phyloP scores from a whole-genome alignment of 2,888 invertebrate species.

The Mimumesa dahlbomi region DNA sequence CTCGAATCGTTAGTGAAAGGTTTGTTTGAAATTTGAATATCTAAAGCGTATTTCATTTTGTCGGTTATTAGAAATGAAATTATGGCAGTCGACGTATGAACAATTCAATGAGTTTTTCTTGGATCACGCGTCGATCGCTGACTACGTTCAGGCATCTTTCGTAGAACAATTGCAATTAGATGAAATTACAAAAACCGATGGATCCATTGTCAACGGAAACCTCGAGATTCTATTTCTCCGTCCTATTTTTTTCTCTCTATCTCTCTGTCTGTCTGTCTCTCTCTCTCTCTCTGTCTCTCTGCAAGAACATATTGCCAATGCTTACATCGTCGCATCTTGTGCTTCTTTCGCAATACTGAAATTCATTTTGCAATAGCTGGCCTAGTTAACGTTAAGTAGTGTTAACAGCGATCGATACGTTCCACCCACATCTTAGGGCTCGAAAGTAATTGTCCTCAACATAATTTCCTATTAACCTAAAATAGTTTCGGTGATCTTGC shows the following conservation, averaged over 20 bases:
- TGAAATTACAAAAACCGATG: too few relatives aligned
- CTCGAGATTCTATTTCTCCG: not conserved
- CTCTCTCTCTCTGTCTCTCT: too few relatives aligned
- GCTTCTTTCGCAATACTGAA: conserved; percentile 48
- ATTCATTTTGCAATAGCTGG: conserved; percentile 50
- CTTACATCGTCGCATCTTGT: conserved; percentile 45
- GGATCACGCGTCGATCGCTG: conserved; percentile 58
- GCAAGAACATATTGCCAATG: conserved; percentile 42
- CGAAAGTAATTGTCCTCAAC: conserved; percentile 27
- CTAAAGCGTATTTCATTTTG: too few relatives aligned
- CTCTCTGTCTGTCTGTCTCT: too few relatives aligned
- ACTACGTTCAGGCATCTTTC: conserved; percentile 8
- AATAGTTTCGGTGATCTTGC: conserved; percentile 44
- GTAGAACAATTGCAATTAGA: too few relatives aligned
- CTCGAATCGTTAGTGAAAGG: too few relatives aligned
- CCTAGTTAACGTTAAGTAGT: conserved; percentile 47
- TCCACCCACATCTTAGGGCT: conserved; percentile 40
- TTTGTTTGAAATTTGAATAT: too few relatives aligned
- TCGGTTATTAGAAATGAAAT: too few relatives aligned
- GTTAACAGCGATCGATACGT: conserved; percentile 59
- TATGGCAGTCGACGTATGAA: too few relatives aligned
- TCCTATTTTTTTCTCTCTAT: too few relatives aligned
- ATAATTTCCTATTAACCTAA: conserved; percentile 31
- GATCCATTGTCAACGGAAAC: not conserved
- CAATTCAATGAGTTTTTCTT: conserved; percentile 6